A percentile compares a stretch with the other conserved stretches of the same genome.
These are phyloP conservation scores for Thryonomys swinderianus DNA, from an alignment of 2,113 vertebrate genomes.

Conservation along the genomic window DNA sequence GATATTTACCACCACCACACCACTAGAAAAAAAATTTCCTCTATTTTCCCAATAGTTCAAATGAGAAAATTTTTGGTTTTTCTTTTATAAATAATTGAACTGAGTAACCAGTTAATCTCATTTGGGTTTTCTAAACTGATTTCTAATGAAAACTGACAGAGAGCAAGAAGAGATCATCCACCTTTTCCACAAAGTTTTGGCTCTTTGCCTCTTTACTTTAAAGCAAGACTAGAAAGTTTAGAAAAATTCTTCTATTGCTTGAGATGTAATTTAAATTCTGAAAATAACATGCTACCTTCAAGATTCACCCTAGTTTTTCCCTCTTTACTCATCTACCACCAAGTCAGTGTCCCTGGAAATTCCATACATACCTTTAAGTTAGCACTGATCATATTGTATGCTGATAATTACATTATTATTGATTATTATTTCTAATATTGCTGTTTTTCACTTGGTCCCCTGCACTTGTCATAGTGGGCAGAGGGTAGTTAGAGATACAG, in stretches of 20 bases:
- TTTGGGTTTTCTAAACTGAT: not conserved
- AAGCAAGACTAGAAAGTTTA: slow-evolving; percentile 66
- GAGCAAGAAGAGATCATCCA: not conserved
- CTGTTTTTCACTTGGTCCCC: not conserved
- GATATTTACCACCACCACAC: not conserved
- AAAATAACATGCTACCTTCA: slow-evolving; percentile 79
- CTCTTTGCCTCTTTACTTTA: slow-evolving; percentile 44
- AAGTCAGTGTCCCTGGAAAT: not conserved
- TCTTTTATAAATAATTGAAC: slow-evolving; percentile 20
- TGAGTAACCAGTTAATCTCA: not conserved
- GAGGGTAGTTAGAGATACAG: not conserved
- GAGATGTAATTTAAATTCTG: slow-evolving; percentile 81
- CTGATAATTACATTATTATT: not conserved
- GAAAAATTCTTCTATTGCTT: slow-evolving; percentile 68
- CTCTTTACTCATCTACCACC: not conserved
- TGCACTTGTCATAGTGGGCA: not conserved
- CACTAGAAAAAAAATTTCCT: not conserved
- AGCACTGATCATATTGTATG: not conserved
- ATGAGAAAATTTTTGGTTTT: not conserved
- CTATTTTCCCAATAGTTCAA: not conserved
- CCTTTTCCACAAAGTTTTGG: slow-evolving; percentile 56
- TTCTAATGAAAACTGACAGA: slow-evolving; percentile 66
- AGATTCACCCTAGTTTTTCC: slow-evolving; percentile 42
- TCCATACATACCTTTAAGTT: not conserved
- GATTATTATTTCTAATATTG: not conserved